phyloP scores from a whole-genome alignment of 2,888 invertebrate species.

The Eupithecia abbreviata region DNA sequence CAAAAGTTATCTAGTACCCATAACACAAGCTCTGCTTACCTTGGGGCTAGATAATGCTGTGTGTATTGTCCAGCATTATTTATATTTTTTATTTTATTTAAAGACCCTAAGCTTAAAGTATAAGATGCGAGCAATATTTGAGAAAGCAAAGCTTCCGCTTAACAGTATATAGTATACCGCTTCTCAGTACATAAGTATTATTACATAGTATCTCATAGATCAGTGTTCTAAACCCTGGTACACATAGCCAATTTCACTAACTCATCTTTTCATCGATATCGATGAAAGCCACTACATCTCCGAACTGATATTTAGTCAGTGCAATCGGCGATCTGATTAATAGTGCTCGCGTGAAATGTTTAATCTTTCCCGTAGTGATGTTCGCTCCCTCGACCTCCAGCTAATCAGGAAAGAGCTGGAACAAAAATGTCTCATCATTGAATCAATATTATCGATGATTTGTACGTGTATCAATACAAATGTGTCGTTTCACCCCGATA shows the following conservation, averaged over 20 bases:
- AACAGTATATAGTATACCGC: no score
- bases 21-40: no score
- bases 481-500: not conserved
- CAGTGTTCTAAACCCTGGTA: no score
- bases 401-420: not conserved
- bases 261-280: conserved; percentile 49
- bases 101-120: no score
- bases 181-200: no score
- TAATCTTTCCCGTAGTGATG: conserved; percentile 78
- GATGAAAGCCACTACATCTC: conserved; percentile 52
- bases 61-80: no score
- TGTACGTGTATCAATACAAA: not conserved
- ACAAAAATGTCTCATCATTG: not conserved
- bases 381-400: conserved; percentile 55
- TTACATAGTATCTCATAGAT: no score
- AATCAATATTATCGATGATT: not conserved
- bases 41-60: no score
- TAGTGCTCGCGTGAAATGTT: conserved; percentile 81
- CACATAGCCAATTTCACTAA: not conserved
- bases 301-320: conserved; percentile 75
- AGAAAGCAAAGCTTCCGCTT: no score
- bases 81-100: no score
- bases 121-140: no score
- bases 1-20: no score
- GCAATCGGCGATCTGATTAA: conserved; percentile 84